Conservation (phyloP, 2,888 invertebrate genomes). For the Rhingia campestris region DNA sequence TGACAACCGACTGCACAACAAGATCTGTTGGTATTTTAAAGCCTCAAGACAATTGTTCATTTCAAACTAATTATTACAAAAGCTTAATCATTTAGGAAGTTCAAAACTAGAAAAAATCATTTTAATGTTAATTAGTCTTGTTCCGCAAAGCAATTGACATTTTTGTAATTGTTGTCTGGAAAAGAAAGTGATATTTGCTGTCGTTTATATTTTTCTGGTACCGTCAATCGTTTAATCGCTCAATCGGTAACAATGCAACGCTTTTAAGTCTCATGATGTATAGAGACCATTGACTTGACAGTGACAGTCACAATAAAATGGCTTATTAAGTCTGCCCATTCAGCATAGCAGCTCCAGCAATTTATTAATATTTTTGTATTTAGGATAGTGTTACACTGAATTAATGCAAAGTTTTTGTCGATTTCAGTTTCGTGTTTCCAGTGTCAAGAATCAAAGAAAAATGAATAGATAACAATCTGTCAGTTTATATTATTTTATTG, state of each 20-base stretch:
- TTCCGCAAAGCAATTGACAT: constrained; percentile 36
- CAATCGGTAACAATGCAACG: constrained; percentile 28
- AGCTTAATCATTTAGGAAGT: constrained; percentile 18
- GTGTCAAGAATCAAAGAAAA: not conserved
- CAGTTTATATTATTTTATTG: constrained; percentile 3
- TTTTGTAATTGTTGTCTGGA: constrained; percentile 20
- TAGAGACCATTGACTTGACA: constrained; percentile 22
- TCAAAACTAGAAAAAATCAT: constrained; percentile 1
- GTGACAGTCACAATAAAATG: constrained; percentile 1
- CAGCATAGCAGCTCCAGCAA: not conserved
- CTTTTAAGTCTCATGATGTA: not conserved
- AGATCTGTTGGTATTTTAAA: constrained; percentile 13
- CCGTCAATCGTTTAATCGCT: constrained; percentile 22
- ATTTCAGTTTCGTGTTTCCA: not conserved
- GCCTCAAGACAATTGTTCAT: constrained; percentile 18
- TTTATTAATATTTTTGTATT: constrained; percentile 7
- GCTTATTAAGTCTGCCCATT: not conserved
- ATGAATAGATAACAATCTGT: constrained; percentile 10
- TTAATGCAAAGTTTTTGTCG: not conserved
- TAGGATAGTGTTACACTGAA: constrained; percentile 29
- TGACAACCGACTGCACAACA: constrained; percentile 41
- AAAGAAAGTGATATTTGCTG: constrained; percentile 43
- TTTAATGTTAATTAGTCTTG: constrained; percentile 10
- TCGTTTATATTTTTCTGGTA: not conserved
- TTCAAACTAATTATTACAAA: constrained; percentile 41